A percentile compares a stretch with the other conserved stretches of the same genome.
phyloP scores from a whole-genome alignment of 1,140 invertebrate genomes.

The Leptestheria dahalacensis region DNA sequence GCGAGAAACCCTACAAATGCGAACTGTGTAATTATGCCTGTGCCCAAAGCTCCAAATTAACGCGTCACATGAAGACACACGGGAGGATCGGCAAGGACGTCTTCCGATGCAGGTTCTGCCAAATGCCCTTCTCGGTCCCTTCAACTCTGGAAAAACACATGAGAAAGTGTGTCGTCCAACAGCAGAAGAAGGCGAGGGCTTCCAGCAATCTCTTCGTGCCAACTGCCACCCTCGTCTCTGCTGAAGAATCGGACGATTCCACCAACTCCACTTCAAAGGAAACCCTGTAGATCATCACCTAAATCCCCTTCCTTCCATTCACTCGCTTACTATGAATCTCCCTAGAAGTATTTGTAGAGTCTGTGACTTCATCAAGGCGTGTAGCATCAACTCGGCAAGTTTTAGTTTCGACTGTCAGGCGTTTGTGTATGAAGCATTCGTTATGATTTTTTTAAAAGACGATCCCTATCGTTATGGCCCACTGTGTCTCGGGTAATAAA shows the following conservation, averaged over 20 bases:
- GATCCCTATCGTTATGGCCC: not conserved
- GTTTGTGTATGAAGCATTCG: not conserved
- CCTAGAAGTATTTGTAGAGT: no score
- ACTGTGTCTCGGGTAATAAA: not conserved
- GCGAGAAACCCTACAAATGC: conserved; percentile 99
- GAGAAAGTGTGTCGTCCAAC: conserved; percentile 97
- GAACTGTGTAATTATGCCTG: conserved; percentile 97
- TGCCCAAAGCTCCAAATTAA: conserved; percentile 96
- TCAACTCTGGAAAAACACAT: conserved; percentile 99
- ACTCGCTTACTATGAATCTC: no score
- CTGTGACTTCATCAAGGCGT: no score
- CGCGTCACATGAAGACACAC: conserved; percentile 99
- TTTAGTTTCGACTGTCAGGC: no score
- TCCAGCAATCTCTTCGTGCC: conserved; percentile 38
- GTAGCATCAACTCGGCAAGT: no score
- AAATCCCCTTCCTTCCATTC: no score
- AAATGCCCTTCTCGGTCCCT: conserved; percentile 99
- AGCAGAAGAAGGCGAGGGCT: conserved; percentile 35
- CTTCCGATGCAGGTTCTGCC: conserved; percentile 94
- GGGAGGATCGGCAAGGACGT: conserved; percentile 94
- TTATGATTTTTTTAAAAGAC: not conserved
- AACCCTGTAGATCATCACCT: conserved; percentile 25
- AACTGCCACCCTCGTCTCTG: conserved; percentile 22
- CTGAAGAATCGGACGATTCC: conserved; percentile 25
- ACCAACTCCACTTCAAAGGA: conserved; percentile 37